Percentiles rank a stretch among this genome's conserved stretches.
These are phyloP conservation scores for Drosophila merina DNA, from an alignment of 2,888 invertebrate genomes.

Conservation along the genomic window DNA sequence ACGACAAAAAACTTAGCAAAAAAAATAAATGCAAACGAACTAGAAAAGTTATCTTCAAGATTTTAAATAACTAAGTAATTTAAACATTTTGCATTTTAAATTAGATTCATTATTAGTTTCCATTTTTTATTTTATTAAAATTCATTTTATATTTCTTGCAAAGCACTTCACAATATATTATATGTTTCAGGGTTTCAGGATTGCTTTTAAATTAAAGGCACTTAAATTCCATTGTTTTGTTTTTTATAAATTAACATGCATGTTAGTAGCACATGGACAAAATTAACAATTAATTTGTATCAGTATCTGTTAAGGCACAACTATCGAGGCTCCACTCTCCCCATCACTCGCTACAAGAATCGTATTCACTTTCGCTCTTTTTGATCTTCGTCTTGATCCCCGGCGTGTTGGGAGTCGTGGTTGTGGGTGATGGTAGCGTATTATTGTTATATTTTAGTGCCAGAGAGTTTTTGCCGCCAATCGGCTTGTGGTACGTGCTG, in stretches of 20 bases:
- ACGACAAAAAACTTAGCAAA: conserved; percentile 58
- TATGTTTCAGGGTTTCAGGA: conserved; percentile 35
- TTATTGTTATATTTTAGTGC: conserved; percentile 54
- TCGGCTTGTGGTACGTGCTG: conserved; percentile 51
- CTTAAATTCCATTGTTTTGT: conserved; percentile 61
- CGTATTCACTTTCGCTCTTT: conserved; percentile 82
- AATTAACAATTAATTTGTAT: conserved; percentile 64
- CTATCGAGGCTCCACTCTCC: conserved; percentile 11
- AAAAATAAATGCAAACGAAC: conserved; percentile 78
- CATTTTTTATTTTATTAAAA: not conserved
- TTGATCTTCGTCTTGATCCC: conserved; percentile 59
- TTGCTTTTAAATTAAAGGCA: conserved; percentile 66
- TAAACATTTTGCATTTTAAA: not conserved
- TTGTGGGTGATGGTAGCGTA: conserved; percentile 55
- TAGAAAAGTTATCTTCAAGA: conserved; percentile 61
- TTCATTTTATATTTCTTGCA: conserved; percentile 26
- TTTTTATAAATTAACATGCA: conserved; percentile 68
- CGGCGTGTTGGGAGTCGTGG: conserved; percentile 41
- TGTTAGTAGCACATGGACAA: conserved; percentile 51
- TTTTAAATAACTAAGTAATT: conserved; percentile 19
- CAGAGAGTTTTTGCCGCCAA: conserved; percentile 36
- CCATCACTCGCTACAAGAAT: conserved; percentile 82
- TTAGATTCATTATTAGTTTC: conserved; percentile 13
- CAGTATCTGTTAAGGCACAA: conserved; percentile 55
- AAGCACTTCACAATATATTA: conserved; percentile 47